phyloP scores from a whole-genome alignment of 2,113 vertebrate species.

The Gadus macrocephalus region DNA sequence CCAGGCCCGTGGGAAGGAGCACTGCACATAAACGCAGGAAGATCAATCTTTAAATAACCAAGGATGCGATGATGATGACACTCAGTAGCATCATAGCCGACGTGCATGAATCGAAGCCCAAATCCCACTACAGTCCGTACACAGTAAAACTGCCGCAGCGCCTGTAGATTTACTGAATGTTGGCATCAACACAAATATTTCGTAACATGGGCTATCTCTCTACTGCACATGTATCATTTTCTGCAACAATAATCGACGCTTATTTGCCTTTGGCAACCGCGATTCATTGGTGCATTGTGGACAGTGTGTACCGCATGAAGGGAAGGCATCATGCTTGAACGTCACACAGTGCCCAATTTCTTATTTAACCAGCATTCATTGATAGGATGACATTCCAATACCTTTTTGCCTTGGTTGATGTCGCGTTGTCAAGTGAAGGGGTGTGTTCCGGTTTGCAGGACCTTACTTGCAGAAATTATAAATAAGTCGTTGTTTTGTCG shows the following conservation, averaged over 20 bases:
- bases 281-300: constrained; percentile 52
- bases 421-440: constrained; percentile 71
- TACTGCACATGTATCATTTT: constrained; percentile 5
- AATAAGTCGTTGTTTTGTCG: constrained; percentile 37
- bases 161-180: constrained; percentile 46
- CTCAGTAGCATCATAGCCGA: constrained; percentile 64
- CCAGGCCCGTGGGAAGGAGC: constrained; percentile 17
- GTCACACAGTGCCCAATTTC: constrained; percentile 21
- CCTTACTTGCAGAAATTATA: constrained; percentile 37
- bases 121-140: constrained; percentile 54
- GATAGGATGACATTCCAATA: constrained; percentile 64
- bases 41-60: constrained; percentile 73
- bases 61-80: constrained; percentile 68
- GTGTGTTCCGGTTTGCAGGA: constrained; percentile 51
- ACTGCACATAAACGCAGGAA: constrained; percentile 27
- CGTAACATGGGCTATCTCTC: constrained; percentile 26
- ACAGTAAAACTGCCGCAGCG: constrained; percentile 73
- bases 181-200: constrained; percentile 54
- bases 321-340: constrained; percentile 27
- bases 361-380: constrained; percentile 30
- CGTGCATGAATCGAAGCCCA: constrained; percentile 60
- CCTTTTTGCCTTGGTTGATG: constrained; percentile 65
- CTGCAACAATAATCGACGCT: neutral
- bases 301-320: constrained; percentile 34
- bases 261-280: constrained; percentile 40